These are phyloP conservation scores for Eudasyphora cyanicolor DNA, from an alignment of 2,888 invertebrate species.

Conservation along the genomic window DNA sequence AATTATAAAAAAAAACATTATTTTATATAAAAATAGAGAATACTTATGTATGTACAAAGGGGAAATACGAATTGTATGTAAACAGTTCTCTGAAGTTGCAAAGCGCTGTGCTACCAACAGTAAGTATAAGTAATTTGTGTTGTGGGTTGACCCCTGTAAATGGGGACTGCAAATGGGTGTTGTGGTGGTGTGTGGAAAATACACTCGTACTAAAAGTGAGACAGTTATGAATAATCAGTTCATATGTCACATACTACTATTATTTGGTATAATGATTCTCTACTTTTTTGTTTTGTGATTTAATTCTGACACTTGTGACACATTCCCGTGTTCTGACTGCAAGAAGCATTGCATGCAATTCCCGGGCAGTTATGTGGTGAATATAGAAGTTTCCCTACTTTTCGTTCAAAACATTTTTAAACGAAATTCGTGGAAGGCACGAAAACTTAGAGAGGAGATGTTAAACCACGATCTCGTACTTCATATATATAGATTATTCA, in stretches of 20 bases:
- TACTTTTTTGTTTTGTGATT: conserved; percentile 33
- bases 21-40: conserved; percentile 31
- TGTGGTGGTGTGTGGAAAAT: too few species aligned
- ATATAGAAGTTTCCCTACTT: too few species aligned
- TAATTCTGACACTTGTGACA: neutral
- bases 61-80: conserved; percentile 6
- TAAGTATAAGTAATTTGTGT: conserved; percentile 25
- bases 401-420: too few species aligned
- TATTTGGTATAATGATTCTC: conserved; percentile 56
- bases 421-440: neutral
- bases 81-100: conserved; percentile 8
- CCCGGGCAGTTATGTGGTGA: too few species aligned
- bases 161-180: neutral
- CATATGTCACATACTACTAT: conserved; percentile 47
- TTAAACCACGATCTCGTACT: too few species aligned
- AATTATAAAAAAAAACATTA: conserved; percentile 25
- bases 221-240: conserved; percentile 14
- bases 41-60: conserved; percentile 49
- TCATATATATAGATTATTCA: neutral
- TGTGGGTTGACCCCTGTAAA: neutral
- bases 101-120: conserved; percentile 1
- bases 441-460: neutral
- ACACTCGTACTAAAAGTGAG: neutral
- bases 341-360: too few species aligned
- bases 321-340: too few species aligned